Conservation (phyloP, 92 coral and sea anemone species). For the Epizoanthus stellaris region DNA sequence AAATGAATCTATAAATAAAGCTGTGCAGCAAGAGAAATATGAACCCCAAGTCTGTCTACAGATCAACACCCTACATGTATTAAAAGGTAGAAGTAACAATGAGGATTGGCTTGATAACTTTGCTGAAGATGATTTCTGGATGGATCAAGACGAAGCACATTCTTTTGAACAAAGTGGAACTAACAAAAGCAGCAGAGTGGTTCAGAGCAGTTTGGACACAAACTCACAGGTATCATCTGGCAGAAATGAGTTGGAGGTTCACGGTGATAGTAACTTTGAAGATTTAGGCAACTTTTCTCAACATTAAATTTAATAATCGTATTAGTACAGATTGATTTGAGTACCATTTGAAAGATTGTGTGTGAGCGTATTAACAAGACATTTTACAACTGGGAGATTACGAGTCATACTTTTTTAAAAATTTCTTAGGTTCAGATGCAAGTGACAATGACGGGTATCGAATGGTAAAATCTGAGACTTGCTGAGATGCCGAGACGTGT, state of each 20-base stretch:
- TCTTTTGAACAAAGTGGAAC: not conserved
- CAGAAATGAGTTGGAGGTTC: not conserved
- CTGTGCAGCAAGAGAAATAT: not conserved
- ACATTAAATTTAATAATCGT: not conserved
- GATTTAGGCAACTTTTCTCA: constrained; percentile 15
- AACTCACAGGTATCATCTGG: not conserved
- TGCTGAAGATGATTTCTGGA: constrained; percentile 38
- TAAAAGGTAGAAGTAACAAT: not conserved
- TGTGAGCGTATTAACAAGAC: too few species aligned
- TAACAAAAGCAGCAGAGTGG: not conserved
- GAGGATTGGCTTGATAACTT: constrained; percentile 16
- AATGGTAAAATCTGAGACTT: too few species aligned
- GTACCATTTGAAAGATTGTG: not conserved
- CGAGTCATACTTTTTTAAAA: too few species aligned
- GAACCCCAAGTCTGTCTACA: not conserved
- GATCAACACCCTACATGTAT: not conserved
- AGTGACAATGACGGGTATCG: too few species aligned
- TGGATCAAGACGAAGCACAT: not conserved
- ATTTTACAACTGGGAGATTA: too few species aligned
- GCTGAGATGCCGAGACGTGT: too few species aligned
- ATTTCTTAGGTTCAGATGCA: too few species aligned
- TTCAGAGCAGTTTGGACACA: not conserved
- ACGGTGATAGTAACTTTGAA: constrained; percentile 9
- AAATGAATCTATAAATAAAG: not conserved
- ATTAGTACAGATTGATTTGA: not conserved